Conservation (phyloP, 2,888 invertebrate species). For the Bellardia pandia region DNA sequence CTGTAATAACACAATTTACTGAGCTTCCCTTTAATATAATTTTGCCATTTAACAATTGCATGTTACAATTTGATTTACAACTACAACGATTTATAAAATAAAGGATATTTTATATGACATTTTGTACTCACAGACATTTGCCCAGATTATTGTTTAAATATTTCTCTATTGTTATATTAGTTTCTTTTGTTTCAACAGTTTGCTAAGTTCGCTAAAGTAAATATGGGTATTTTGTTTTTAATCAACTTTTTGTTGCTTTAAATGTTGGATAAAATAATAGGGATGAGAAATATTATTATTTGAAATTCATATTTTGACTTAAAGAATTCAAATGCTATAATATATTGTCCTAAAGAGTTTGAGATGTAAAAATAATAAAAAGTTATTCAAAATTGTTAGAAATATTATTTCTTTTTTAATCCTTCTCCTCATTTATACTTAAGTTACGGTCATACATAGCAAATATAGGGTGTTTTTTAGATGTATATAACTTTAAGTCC, state of each 20-base stretch:
- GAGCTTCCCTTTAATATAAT: not conserved
- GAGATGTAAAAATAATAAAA: too few species aligned
- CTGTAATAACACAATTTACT: not conserved
- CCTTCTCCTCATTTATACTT: too few species aligned
- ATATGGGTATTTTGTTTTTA: not conserved
- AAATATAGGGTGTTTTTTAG: too few species aligned
- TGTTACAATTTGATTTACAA: slow-evolving; percentile 26
- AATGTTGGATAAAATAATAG: not conserved
- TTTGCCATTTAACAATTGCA: slow-evolving; percentile 19
- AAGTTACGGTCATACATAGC: too few species aligned
- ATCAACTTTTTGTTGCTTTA: not conserved
- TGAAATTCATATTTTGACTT: too few species aligned
- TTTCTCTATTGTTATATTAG: slow-evolving; percentile 37
- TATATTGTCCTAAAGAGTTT: too few species aligned
- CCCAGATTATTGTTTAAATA: slow-evolving; percentile 10
- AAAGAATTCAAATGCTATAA: too few species aligned
- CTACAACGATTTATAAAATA: slow-evolving; percentile 11
- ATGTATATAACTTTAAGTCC: too few species aligned
- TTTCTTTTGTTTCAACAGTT: not conserved
- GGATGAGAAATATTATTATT: too few species aligned
- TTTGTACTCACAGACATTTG: not conserved
- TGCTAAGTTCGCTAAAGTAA: not conserved
- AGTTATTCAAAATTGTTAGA: too few species aligned
- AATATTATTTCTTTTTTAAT: too few species aligned
- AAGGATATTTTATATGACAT: slow-evolving; percentile 9